Evolutionary conservation across 2,113 vertebrate genomes (phyloP).

Genomic region (Jaculus jaculus): DNA sequence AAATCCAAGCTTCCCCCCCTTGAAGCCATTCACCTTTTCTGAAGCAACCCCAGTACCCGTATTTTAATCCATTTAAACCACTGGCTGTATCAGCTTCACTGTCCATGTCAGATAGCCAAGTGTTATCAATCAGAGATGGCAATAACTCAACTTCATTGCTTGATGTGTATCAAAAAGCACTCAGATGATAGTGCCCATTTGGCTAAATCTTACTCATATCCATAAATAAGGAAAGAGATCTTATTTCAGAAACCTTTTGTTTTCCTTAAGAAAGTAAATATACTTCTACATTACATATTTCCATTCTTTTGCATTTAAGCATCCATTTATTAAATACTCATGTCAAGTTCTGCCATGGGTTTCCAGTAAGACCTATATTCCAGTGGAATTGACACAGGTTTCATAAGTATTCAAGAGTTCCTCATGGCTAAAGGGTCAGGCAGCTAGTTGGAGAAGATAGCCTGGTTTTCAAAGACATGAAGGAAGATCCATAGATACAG

Average conservation of each 20-base stretch:
- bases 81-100: neutral
- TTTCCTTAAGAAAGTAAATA: constrained; percentile 11
- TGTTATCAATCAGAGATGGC: neutral
- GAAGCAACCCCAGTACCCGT: constrained; percentile 11
- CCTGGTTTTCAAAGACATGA: neutral
- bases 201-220: constrained; percentile 8
- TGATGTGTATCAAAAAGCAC: constrained; percentile 36
- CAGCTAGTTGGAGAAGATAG: neutral
- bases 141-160: constrained; percentile 24
- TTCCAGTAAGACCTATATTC: neutral
- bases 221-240: neutral
- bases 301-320: neutral
- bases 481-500: neutral
- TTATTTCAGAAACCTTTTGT: constrained; percentile 5
- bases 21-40: neutral
- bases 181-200: neutral
- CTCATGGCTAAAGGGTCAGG: neutral
- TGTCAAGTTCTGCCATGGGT: neutral
- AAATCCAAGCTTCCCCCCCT: constrained; percentile 27
- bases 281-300: neutral
- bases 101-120: constrained; percentile 51
- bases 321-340: neutral
- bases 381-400: neutral
- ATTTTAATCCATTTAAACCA: neutral
- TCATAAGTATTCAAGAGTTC: neutral